These are phyloP conservation scores for Eupithecia abbreviata DNA, from an alignment of 2,888 invertebrate genomes.

Conservation along the genomic window DNA sequence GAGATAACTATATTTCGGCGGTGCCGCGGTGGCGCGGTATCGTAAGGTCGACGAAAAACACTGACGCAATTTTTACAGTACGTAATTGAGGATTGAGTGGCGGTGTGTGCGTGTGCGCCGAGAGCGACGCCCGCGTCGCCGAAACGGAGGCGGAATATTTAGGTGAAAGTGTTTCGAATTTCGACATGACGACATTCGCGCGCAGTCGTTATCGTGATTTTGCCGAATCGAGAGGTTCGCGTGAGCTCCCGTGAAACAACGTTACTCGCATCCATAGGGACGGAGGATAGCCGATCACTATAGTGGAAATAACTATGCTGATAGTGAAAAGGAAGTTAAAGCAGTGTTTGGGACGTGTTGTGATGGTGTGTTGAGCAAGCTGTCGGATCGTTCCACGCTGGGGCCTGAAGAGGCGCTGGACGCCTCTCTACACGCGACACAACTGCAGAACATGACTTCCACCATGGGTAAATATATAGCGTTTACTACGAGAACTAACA, in stretches of 20 bases:
- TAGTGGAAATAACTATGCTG: conserved; percentile 72
- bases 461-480: conserved; percentile 78
- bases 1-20: conserved; percentile 82
- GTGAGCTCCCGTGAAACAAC: conserved; percentile 54
- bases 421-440: conserved; percentile 73
- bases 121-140: conserved; percentile 84
- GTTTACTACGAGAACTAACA: conserved; percentile 1
- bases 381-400: conserved; percentile 77
- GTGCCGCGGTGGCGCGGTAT: conserved; percentile 69
- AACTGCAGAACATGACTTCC: conserved; percentile 81
- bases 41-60: conserved; percentile 83
- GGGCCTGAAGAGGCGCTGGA: conserved; percentile 75
- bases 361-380: conserved; percentile 73
- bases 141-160: conserved; percentile 84
- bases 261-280: conserved; percentile 44
- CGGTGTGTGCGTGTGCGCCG: conserved; percentile 82
- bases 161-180: conserved; percentile 85
- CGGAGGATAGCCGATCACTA: conserved; percentile 3
- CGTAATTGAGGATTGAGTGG: conserved; percentile 79
- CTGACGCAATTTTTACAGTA: conserved; percentile 84
- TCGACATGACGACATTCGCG: conserved; percentile 84
- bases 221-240: conserved; percentile 82
- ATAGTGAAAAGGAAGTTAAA: conserved; percentile 73
- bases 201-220: conserved; percentile 84
- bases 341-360: conserved; percentile 67